These are phyloP conservation scores for Crematogaster levior DNA, from an alignment of 2,888 invertebrate genomes.

Conservation along the genomic window DNA sequence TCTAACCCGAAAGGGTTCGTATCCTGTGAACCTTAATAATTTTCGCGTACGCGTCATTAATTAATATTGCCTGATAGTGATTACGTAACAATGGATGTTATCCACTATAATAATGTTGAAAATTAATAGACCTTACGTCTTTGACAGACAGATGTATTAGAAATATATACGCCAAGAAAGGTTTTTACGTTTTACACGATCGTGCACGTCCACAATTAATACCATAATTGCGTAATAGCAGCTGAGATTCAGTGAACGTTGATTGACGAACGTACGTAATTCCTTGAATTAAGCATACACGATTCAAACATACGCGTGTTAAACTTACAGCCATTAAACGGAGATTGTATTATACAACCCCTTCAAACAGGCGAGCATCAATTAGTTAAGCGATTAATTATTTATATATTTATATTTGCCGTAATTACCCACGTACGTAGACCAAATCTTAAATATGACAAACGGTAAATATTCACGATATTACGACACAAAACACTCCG, in stretches of 20 bases:
- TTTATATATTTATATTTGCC: too few species aligned
- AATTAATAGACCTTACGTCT: conserved; percentile 7
- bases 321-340: not conserved
- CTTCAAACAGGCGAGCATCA: not conserved
- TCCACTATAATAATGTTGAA: not conserved
- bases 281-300: not conserved
- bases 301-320: not conserved
- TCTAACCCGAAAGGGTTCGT: not conserved
- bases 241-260: conserved; percentile 1
- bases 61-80: conserved; percentile 8
- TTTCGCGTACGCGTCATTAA: conserved; percentile 24
- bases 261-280: not conserved
- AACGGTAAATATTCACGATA: conserved; percentile 21
- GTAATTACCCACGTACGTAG: not conserved
- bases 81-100: conserved; percentile 12
- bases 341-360: not conserved
- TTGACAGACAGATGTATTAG: not conserved
- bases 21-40: not conserved
- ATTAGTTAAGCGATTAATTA: conserved; percentile 35
- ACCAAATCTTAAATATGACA: not conserved
- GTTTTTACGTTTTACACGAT: not conserved
- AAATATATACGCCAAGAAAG: not conserved
- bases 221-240: not conserved
- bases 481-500: not conserved
- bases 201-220: not conserved